Conservation (phyloP, 1,140 invertebrate genomes). For the Cheumatopsyche charites region DNA sequence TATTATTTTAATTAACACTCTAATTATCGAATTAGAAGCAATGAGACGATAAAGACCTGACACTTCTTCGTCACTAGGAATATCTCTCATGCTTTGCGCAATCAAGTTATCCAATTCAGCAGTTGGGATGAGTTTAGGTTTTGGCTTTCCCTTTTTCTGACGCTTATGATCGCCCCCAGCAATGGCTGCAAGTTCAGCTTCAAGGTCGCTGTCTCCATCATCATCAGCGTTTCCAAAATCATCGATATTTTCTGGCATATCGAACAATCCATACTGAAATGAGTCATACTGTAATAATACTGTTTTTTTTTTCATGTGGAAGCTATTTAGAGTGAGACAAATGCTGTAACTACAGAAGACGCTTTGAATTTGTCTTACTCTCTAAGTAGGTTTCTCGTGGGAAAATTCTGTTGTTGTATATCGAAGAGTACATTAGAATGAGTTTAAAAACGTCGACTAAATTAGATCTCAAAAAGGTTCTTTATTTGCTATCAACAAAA, state of each 20-base stretch:
- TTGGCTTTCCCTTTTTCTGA: conserved; percentile 59
- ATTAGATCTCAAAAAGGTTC: too few relatives aligned
- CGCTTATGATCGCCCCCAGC: conserved; percentile 62
- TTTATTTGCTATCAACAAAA: too few relatives aligned
- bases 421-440: too few relatives aligned
- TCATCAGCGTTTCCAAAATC: conserved; percentile 63
- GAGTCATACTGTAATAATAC: not conserved
- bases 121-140: conserved; percentile 58
- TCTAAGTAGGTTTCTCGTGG: too few relatives aligned
- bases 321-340: too few relatives aligned
- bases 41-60: conserved; percentile 62
- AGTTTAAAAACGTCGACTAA: too few relatives aligned
- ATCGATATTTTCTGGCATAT: conserved; percentile 70
- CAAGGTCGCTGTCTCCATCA: conserved; percentile 78
- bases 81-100: conserved; percentile 74
- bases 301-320: not conserved
- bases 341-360: not conserved
- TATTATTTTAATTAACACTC: not conserved
- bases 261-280: conserved; percentile 75
- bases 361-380: not conserved
- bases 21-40: not conserved
- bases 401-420: too few relatives aligned
- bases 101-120: conserved; percentile 73
- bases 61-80: conserved; percentile 74
- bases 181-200: conserved; percentile 83